Base-by-base conservation (phyloP, 2,113 vertebrate genomes). In the Rhinoderma darwinii region DNA sequence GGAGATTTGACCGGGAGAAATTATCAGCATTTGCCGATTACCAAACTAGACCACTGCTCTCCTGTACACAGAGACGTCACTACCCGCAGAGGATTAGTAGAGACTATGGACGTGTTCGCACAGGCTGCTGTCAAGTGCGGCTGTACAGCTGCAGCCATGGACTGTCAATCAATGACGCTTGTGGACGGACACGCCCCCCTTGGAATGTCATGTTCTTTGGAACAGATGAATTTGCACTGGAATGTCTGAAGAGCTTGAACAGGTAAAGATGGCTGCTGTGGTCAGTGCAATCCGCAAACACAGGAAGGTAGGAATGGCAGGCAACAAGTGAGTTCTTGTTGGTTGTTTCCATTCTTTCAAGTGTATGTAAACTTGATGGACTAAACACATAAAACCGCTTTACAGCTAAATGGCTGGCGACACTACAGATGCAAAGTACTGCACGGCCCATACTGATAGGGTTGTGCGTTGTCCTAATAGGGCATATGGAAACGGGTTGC, bases 121-220 rank as follows among this genome's bases (percentile, higher is more conserved):
- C 54, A 18, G 72, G 43, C 2, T 47, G 56, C 15, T 18, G 63
- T 22, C 15, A 25, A 11, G 11, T 51, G 9, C 63, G 61, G 43
- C 20, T 37, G 39, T 59, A 56, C 32, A 54, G 12, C 37, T 14
- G 32, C 10, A 18, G 18, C 25, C 32, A 3, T 15, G 30, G 27
- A 17, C 22, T 41, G 20, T 59, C 51, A 59, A 4, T 9, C 5
- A 27, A 5, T 35, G 32, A 59, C 50, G 5, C 8, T 1, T 25
- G 75, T 59, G 1, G 35, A 17, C 54, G 22, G 30, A 61, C 32
- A 61, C 89, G 90, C 75, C 95, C 96, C 2, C 96, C 96, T 0
- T 98, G 96, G 97, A 93, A 95, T 10, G 91, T 99, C 7, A 85
- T 99, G 15, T 99, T 99, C 89, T 98, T 98, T 41, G 98, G 98